phyloP scores from a whole-genome alignment of 2,797 vertebrate species.

The Notamacropus eugenii region DNA sequence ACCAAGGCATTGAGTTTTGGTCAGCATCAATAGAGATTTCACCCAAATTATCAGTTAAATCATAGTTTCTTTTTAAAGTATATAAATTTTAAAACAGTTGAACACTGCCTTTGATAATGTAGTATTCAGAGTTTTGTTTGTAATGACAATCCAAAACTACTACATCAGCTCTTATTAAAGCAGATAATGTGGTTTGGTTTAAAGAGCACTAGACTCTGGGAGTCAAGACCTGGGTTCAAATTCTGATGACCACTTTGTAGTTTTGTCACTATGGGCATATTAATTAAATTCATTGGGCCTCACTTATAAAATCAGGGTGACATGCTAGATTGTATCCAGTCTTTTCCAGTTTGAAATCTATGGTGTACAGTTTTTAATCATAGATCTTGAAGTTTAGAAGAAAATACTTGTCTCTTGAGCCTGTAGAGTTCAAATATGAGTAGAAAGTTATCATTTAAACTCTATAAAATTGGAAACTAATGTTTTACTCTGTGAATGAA shows the following conservation, averaged over 20 bases:
- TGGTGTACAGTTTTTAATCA: neutral
- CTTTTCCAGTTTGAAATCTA: neutral
- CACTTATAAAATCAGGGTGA: neutral
- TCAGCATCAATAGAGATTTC: neutral
- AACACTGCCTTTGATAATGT: neutral
- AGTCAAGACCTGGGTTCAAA: neutral
- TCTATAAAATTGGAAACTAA: neutral
- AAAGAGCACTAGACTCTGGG: neutral
- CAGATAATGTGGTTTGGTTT: neutral
- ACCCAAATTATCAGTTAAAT: neutral
- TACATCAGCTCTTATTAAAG: neutral
- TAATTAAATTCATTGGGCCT: neutral
- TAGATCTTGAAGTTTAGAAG: neutral
- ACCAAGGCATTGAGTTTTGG: neutral
- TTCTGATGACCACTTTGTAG: neutral
- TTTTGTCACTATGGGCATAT: neutral
- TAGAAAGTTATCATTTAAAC: neutral
- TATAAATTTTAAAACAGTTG: neutral
- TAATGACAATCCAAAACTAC: neutral
- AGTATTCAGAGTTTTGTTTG: constrained; percentile 49
- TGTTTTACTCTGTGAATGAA: neutral
- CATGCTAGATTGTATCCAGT: neutral
- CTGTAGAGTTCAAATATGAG: neutral
- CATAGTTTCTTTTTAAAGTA: neutral
- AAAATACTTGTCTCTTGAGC: neutral